Evolutionary conservation across 1,140 invertebrate species (phyloP), one percentile per base, ranked within the genome.

Genomic region (Trichogramma pretiosum): DNA sequence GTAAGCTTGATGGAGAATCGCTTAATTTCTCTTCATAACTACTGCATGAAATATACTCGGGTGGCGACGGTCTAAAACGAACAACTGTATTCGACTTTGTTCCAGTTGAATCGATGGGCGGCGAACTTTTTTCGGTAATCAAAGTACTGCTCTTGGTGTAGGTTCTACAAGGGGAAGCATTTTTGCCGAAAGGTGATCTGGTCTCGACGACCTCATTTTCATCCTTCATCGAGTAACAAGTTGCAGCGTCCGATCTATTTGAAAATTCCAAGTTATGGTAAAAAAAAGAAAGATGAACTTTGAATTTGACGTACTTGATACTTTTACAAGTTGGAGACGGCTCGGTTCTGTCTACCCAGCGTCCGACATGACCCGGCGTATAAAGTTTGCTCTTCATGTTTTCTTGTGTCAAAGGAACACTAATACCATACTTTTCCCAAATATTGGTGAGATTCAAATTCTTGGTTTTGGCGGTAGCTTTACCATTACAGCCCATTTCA

Each of bases 61-160:
- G 42, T n/a, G 47, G 47, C 19, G 48, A 50, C 35, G 28, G 36
- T 34, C 30, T 45, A 16, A 45, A 50, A 5, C 40, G 21, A 26
- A 34, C 40, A 28, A 14, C 28, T 16, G 30, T 45, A 28, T 22
- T 40, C n/a, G 22, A 21, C n/a, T 21, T 13, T 13, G 48, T 24
- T 16, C 36, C 23, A 18, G 4, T 39, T 34, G n/a, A 28, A 34
- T 45, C 5, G n/a, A 39, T 22, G 22, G 33, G n/a, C n/a, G n/a
- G n/a, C n/a, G n/a, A n/a, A n/a, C 9, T 32, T 24, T 40, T 46
- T 2, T 28, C 4, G 4, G 2, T 30, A 34, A 5, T 37, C 26
- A 8, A 5, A 8, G 9, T 7, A 7, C 7, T 36, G 10, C 10
- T 18, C 11, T 16, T 5, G 7, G 8, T 14, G 11, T 36, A 36